A percentile compares a stretch with the other conserved stretches of the same genome.
Evolutionary conservation across 2,888 invertebrate genomes (phyloP).

Genomic region (Polymixis lichenea): DNA sequence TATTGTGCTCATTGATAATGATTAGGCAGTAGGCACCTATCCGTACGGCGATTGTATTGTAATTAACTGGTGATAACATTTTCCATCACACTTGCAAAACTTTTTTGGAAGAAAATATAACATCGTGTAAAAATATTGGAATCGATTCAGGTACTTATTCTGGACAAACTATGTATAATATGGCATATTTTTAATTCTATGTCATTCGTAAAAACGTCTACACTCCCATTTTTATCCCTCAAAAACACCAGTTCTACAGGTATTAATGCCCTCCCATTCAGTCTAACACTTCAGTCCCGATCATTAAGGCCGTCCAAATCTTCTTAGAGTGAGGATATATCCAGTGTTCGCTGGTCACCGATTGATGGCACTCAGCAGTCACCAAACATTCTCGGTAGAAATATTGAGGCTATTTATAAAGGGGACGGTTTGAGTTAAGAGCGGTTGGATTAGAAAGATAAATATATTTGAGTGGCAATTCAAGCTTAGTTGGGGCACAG

Average conservation of each 20-base stretch:
- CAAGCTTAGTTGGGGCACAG: neutral
- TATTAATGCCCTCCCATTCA: constrained; percentile 58
- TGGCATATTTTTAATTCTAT: neutral
- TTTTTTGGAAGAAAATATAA: too few species aligned
- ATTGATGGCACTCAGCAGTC: constrained; percentile 63
- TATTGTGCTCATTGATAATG: too few species aligned
- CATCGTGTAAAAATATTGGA: too few species aligned
- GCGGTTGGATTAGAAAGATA: neutral
- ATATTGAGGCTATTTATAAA: constrained; percentile 65
- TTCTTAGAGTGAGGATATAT: constrained; percentile 50
- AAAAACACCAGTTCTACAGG: constrained; percentile 27
- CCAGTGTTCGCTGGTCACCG: constrained; percentile 53
- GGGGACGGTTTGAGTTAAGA: constrained; percentile 28
- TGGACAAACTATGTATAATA: too few species aligned
- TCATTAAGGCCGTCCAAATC: constrained; percentile 61
- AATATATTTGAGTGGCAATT: neutral
- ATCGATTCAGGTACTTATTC: too few species aligned
- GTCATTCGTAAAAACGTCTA: neutral
- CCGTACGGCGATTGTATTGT: too few species aligned
- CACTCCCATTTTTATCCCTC: constrained; percentile 2
- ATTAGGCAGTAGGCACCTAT: too few species aligned
- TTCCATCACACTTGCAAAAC: too few species aligned
- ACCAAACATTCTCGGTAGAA: constrained; percentile 59
- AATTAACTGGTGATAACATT: too few species aligned
- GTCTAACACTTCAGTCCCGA: constrained; percentile 36